Percentiles rank a stretch among this genome's conserved stretches.
Conservation (phyloP, 2,888 invertebrate genomes). For the Kryphioiulus occultus region DNA sequence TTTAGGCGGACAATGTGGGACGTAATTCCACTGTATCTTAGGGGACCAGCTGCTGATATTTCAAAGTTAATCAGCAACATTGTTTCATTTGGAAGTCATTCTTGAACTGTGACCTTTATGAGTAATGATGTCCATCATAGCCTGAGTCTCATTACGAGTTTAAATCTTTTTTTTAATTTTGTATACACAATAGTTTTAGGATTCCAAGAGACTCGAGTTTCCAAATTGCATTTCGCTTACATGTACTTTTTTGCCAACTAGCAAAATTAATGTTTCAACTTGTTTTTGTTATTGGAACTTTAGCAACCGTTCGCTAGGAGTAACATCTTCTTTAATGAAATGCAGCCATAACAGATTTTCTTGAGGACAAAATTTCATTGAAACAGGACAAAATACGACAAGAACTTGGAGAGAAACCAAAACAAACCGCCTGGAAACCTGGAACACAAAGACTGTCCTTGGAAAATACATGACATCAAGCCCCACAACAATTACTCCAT, state of each 20-base stretch:
- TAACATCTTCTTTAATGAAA: neutral
- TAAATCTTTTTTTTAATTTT: no score
- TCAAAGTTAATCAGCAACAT: neutral
- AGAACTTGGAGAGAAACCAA: neutral
- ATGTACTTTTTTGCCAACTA: no score
- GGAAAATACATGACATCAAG: neutral
- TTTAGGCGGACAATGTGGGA: neutral
- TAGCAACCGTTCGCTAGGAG: neutral
- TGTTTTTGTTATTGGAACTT: no score
- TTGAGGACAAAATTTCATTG: neutral
- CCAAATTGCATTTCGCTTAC: no score
- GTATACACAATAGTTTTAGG: no score
- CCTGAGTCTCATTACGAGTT: neutral
- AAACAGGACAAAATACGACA: neutral
- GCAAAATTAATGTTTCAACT: no score
- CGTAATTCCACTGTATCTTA: neutral
- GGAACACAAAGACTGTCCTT: neutral
- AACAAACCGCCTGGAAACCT: neutral
- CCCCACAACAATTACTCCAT: neutral
- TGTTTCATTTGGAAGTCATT: neutral
- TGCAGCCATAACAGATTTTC: neutral
- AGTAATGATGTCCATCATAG: neutral
- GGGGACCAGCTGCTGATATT: neutral
- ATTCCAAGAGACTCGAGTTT: no score
- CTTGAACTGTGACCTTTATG: constrained; percentile 13